Evolutionary conservation across 1,140 invertebrate species (phyloP).

Genomic region (Papilio polytes): DNA sequence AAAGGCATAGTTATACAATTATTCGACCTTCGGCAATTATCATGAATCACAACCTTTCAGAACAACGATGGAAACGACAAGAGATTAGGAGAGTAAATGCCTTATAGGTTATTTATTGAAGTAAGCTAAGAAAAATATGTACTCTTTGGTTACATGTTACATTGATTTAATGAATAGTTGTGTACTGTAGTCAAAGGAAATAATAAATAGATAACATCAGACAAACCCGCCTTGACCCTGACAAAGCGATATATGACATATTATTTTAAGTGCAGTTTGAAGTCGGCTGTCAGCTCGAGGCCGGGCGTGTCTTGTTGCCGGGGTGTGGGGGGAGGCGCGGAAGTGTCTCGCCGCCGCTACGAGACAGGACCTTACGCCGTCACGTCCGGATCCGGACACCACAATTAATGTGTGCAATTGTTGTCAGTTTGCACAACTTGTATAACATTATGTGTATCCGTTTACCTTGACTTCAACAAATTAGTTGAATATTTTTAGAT

Average conservation of each 20-base stretch:
- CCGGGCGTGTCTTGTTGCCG: not conserved
- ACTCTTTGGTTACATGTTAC: no score
- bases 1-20: no score
- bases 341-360: not conserved
- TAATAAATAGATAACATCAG: not conserved
- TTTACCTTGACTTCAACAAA: not conserved
- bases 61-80: no score
- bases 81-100: no score
- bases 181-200: not conserved
- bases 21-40: no score
- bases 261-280: constrained; percentile 23
- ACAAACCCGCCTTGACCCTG: not conserved
- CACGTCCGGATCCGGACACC: constrained; percentile 1
- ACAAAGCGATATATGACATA: constrained; percentile 8
- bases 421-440: not conserved
- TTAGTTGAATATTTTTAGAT: not conserved
- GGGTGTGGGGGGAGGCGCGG: not conserved
- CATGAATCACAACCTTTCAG: no score
- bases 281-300: not conserved
- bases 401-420: constrained; percentile 3
- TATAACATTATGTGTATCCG: not conserved
- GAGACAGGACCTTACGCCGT: constrained; percentile 15
- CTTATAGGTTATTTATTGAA: no score
- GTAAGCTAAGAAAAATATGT: no score
- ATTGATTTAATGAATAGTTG: not conserved